phyloP scores from a whole-genome alignment of 2,113 vertebrate species.

The Chinchilla lanigera region DNA sequence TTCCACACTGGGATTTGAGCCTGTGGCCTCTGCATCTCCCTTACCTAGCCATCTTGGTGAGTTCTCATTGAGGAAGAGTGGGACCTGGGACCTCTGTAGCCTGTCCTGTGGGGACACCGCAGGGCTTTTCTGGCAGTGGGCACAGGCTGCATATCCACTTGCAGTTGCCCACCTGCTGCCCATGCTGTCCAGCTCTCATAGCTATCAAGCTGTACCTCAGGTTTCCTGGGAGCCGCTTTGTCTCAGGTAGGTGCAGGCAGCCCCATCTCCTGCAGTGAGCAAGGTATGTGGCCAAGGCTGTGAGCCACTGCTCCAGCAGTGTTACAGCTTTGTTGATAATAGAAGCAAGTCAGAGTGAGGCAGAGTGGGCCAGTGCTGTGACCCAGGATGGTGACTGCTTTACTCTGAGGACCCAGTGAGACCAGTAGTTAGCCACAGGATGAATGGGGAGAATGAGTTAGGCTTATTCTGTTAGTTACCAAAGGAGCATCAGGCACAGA shows the following conservation, averaged over 20 bases:
- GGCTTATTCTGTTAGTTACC: background rate
- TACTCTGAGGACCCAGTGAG: background rate
- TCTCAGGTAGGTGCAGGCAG: background rate
- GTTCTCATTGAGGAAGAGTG: background rate
- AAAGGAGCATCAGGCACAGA: background rate
- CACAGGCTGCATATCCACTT: background rate
- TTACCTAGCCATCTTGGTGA: background rate
- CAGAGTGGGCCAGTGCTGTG: background rate
- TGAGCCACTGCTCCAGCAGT: background rate
- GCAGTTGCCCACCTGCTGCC: background rate
- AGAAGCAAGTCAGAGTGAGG: background rate
- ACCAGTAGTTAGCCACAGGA: background rate
- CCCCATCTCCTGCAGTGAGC: background rate
- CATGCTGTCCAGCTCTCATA: background rate
- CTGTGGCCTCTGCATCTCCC: background rate
- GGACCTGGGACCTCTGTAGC: background rate
- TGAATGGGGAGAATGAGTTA: background rate
- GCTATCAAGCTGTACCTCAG: background rate
- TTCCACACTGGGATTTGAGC: background rate
- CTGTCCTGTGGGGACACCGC: background rate
- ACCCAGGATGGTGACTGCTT: background rate
- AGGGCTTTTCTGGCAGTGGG: background rate
- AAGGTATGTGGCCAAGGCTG: background rate
- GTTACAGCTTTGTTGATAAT: background rate
- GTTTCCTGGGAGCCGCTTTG: background rate